Evolutionary conservation across 2,888 invertebrate genomes (phyloP), one percentile per base, ranked within the genome.

Genomic region (Mythimna albipuncta): DNA sequence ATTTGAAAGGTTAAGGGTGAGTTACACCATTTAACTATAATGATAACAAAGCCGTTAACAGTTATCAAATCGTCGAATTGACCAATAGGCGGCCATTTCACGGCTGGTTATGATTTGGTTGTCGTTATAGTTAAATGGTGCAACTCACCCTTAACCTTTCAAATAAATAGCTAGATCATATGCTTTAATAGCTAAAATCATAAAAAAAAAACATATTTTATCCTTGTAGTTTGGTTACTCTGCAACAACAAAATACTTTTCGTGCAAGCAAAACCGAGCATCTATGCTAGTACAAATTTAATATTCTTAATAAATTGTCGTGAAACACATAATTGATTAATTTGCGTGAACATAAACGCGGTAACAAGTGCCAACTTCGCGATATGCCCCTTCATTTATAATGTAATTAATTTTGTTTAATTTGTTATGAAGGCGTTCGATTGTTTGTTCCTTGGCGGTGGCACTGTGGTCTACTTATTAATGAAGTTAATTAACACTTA

Each of bases 291-390:
- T 52, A n/a, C n/a, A 52, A 52, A 19, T 52, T 87, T 84, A 87
- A 90, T 89, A 87, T 85, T 85, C 81, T 75, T 88, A 89, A 90
- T 89, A 91, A 91, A 91, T 90, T 87, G 88, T 87, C 84, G 82
- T 85, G 89, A 85, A 87, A 88, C 85, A 78, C 47, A 9, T 87
- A 86, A 86, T 86, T 86, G 86, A 87, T 86, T 85, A 83, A 87
- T 87, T 87, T 81, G 76, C 72, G 77, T 64, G 59, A 80, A 87
- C 87, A 80, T 74, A 82, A 82, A 75, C 85, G 81, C 77, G 82
- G 85, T 81, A 85, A 85, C 84, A 82, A 89, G 87, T 87, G 83
- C 83, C 81, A 86, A 85, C 80, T 87, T 82, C 62, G 81, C 82
- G 77, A 77, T 85, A 79, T 79, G 71, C 77, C 58, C 61, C 70